Percentiles rank a stretch among this genome's conserved stretches.
These are phyloP conservation scores for Teleogryllus occipitalis DNA, from an alignment of 1,140 invertebrate species.

Conservation along the genomic window DNA sequence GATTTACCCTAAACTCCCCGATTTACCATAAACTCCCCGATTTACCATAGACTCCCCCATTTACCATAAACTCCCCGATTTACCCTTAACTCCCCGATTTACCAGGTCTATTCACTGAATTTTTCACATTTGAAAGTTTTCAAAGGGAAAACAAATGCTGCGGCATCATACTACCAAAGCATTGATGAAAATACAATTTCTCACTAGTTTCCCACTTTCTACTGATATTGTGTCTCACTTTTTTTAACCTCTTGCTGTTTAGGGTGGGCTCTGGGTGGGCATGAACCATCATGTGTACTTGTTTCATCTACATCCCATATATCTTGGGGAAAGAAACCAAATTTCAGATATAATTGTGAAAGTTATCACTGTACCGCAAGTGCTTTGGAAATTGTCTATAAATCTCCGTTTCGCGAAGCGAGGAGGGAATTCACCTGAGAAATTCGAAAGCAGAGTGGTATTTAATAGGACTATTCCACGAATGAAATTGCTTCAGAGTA, in stretches of 20 bases:
- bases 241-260: constrained; percentile 31
- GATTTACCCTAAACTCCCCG: too few species aligned
- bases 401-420: too few species aligned
- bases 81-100: too few species aligned
- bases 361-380: too few species aligned
- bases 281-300: constrained; percentile 32
- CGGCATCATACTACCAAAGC: background rate
- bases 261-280: constrained; percentile 34
- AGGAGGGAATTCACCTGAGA: too few species aligned
- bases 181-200: constrained; percentile 25
- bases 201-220: constrained; percentile 36
- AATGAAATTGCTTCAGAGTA: too few species aligned
- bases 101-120: constrained; percentile 1
- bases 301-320: constrained; percentile 37
- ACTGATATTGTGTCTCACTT: constrained; percentile 35
- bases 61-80: too few species aligned
- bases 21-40: too few species aligned
- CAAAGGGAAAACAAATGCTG: constrained; percentile 10
- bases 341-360: constrained; percentile 27
- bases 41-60: too few species aligned
- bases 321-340: constrained; percentile 19
- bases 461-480: too few species aligned
- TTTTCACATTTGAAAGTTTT: constrained; percentile 9
- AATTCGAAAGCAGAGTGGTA: too few species aligned
- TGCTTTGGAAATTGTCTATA: too few species aligned